Percentiles rank a stretch among this genome's conserved stretches.
Conservation (phyloP, 2,113 vertebrate species). For the Chunga burmeisteri region DNA sequence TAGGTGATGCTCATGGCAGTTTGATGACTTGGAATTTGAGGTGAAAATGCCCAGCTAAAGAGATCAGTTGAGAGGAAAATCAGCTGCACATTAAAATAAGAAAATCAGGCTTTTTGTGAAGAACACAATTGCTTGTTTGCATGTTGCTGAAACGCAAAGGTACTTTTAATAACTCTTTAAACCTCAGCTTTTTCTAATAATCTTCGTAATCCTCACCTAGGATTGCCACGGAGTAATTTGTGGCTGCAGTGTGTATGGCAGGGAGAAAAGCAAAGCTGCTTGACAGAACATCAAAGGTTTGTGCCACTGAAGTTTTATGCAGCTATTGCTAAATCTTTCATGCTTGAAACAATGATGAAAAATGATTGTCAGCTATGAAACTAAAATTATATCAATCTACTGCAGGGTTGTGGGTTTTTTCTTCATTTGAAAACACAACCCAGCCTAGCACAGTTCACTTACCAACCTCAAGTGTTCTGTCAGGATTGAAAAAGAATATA, state of each 20-base stretch:
- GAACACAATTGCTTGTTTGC: not conserved
- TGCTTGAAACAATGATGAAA: conserved; percentile 49
- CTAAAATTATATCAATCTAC: conserved; percentile 28
- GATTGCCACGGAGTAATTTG: conserved; percentile 5
- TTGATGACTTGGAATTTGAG: not conserved
- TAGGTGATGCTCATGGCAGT: not conserved
- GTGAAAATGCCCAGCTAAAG: not conserved
- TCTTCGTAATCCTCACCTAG: conserved; percentile 16
- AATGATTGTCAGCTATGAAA: conserved; percentile 42
- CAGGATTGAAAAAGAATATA: not conserved
- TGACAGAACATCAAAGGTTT: conserved; percentile 33
- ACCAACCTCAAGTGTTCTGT: not conserved
- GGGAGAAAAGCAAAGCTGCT: not conserved
- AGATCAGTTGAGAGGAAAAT: not conserved
- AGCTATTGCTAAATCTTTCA: not conserved
- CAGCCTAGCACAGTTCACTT: conserved; percentile 23
- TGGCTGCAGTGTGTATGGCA: not conserved
- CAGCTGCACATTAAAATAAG: not conserved
- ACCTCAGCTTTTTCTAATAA: conserved; percentile 8
- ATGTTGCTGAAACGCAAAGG: conserved; percentile 6
- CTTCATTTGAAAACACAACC: conserved; percentile 38
- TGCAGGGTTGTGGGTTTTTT: not conserved
- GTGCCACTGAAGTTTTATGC: conserved; percentile 20
- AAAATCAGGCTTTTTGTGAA: not conserved
- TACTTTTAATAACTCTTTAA: conserved; percentile 19